Percentiles rank a stretch among this genome's conserved stretches.
phyloP scores from a whole-genome alignment of 2,888 invertebrate species.

The Anthophora plumipes region DNA sequence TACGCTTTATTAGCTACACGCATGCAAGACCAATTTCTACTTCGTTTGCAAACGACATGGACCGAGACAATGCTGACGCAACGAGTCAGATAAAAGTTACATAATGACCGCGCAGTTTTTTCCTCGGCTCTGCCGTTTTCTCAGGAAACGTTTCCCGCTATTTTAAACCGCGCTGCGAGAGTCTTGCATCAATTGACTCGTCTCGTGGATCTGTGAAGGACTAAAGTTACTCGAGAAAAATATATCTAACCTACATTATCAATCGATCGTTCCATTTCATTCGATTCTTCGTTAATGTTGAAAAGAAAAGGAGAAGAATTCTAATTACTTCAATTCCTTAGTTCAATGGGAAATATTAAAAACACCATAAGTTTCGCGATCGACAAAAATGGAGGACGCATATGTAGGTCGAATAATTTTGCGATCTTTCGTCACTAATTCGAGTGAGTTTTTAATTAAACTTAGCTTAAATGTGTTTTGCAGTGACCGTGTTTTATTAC shows the following conservation, averaged over 20 bases:
- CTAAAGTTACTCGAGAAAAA: not conserved
- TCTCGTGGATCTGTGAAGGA: not conserved
- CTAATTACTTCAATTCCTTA: no score
- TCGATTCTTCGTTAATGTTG: not conserved
- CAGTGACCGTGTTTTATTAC: no score
- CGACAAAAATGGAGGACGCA: no score
- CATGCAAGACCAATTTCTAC: not conserved
- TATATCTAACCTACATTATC: not conserved
- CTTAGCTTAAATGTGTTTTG: no score
- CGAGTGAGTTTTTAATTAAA: no score
- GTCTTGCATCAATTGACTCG: slow-evolving; percentile 21
- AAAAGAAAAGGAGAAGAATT: no score
- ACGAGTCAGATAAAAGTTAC: slow-evolving; percentile 30
- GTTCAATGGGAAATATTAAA: no score
- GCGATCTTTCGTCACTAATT: no score
- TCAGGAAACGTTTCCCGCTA: slow-evolving; percentile 27
- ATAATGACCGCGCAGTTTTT: slow-evolving; percentile 32
- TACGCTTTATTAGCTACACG: not conserved
- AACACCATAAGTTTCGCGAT: no score
- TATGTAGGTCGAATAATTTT: no score
- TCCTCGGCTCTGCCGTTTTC: slow-evolving; percentile 10
- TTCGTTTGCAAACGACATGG: not conserved
- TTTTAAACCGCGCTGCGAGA: slow-evolving; percentile 5
- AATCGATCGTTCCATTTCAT: no score
- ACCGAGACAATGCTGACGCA: slow-evolving; percentile 17